Evolutionary conservation across 2,113 vertebrate genomes (phyloP).

Genomic region (Edolisoma coerulescens): DNA sequence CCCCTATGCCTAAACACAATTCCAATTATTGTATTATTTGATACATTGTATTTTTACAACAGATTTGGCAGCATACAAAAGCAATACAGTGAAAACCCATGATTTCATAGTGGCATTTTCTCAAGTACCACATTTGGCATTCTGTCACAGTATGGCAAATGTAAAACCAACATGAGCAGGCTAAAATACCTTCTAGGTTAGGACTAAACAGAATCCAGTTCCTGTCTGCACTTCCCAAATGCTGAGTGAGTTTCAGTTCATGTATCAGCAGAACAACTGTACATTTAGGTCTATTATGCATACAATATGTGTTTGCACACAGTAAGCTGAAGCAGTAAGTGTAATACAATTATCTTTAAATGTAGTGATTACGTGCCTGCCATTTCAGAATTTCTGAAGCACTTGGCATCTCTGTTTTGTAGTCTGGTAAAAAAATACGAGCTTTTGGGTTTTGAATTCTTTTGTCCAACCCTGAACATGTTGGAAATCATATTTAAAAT

Average conservation of each 20-base stretch:
- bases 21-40: not conserved
- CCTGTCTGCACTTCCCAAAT: not conserved
- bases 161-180: not conserved
- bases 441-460: not conserved
- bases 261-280: not conserved
- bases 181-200: not conserved
- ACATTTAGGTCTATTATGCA: slow-evolving; percentile 21
- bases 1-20: not conserved
- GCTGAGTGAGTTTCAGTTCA: slow-evolving; percentile 9
- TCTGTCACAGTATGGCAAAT: not conserved
- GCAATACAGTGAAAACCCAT: not conserved
- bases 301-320: slow-evolving; percentile 9
- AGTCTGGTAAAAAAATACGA: not conserved
- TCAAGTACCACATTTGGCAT: not conserved
- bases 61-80: not conserved
- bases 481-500: not conserved
- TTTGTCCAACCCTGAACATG: not conserved
- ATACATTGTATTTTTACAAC: not conserved
- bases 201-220: not conserved
- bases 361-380: slow-evolving; percentile 4
- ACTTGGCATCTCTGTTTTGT: slow-evolving; percentile 2
- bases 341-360: slow-evolving; percentile 9
- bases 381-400: slow-evolving; percentile 38
- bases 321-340: slow-evolving; percentile 14
- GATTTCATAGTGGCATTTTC: not conserved